phyloP scores from a whole-genome alignment of 2,113 vertebrate genomes.

The Mus pahari region DNA sequence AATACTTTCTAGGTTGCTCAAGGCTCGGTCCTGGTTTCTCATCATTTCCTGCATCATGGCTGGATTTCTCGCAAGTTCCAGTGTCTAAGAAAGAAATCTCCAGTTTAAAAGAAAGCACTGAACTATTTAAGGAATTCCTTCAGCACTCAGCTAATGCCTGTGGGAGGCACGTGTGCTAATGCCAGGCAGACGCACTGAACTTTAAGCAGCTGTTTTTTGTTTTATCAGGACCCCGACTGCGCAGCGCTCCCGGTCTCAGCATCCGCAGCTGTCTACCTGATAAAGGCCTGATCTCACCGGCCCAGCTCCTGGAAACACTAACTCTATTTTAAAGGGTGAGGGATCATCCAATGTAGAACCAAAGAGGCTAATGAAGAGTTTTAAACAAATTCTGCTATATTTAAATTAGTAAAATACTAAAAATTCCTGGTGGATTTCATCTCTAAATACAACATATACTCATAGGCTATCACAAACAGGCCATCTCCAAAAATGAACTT shows the following conservation, averaged over 20 bases:
- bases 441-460: constrained; percentile 42
- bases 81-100: constrained; percentile 85
- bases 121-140: constrained; percentile 30
- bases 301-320: background rate
- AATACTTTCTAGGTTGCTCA: constrained; percentile 92
- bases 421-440: constrained; percentile 31
- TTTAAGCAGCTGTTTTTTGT: background rate
- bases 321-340: background rate
- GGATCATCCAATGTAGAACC: background rate
- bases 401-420: constrained; percentile 38
- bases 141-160: background rate
- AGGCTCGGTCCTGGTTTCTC: constrained; percentile 91
- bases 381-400: background rate
- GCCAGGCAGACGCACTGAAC: background rate
- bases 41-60: constrained; percentile 94
- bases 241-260: background rate
- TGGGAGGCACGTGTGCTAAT: background rate
- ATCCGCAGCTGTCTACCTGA: background rate
- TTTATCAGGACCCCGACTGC: background rate
- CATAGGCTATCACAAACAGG: background rate
- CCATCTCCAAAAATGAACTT: background rate
- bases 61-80: constrained; percentile 92
- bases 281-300: background rate
- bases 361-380: background rate
- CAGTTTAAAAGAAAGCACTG: background rate